Evolutionary conservation across 2,888 invertebrate genomes (phyloP).

Genomic region (Machimus rusticus): DNA sequence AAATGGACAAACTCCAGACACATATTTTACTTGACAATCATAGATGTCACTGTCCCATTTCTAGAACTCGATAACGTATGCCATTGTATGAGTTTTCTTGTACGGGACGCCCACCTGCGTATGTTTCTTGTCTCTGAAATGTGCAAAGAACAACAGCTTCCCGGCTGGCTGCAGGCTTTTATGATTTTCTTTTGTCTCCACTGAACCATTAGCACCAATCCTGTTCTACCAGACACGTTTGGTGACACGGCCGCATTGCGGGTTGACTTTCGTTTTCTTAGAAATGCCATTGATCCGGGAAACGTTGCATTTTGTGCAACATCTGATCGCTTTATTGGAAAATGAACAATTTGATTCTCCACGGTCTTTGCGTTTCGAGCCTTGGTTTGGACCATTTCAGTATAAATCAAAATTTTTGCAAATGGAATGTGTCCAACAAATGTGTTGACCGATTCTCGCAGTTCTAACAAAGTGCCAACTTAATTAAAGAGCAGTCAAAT

Average conservation of each 20-base stretch:
- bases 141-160: conserved; percentile 20
- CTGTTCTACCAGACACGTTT: conserved; percentile 30
- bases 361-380: background rate
- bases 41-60: conserved; percentile 35
- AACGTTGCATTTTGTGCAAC: conserved; percentile 17
- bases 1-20: conserved; percentile 16
- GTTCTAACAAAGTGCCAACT: background rate
- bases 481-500: background rate
- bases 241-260: conserved; percentile 13
- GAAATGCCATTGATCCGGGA: conserved; percentile 27
- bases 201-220: conserved; percentile 23
- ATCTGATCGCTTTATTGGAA: background rate
- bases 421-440: background rate
- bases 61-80: conserved; percentile 28
- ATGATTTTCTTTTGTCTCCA: conserved; percentile 27
- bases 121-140: background rate
- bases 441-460: background rate
- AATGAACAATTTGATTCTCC: background rate
- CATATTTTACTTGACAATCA: conserved; percentile 33
- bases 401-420: background rate
- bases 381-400: background rate
- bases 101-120: conserved; percentile 16
- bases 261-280: conserved; percentile 20
- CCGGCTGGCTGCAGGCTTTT: conserved; percentile 5
- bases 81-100: conserved; percentile 26